These are phyloP conservation scores for Diglossa brunneiventris DNA, from an alignment of 2,113 vertebrate species.

Conservation along the genomic window DNA sequence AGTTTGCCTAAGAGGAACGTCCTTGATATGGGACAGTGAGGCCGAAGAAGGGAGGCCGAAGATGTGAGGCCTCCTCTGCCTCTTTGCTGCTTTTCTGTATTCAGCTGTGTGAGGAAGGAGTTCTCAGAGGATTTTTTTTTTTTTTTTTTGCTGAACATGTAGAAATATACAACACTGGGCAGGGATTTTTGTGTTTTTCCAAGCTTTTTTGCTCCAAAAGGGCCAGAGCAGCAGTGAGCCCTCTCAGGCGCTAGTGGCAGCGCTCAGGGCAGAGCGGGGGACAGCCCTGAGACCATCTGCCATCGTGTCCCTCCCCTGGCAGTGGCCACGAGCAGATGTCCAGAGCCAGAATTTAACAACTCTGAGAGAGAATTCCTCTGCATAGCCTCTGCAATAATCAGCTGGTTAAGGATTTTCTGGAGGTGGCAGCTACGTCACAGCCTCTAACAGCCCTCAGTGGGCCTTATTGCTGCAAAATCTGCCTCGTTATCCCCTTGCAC, in stretches of 20 bases:
- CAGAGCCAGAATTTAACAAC: not conserved
- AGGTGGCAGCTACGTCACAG: not conserved
- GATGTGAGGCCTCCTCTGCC: not conserved
- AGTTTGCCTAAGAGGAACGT: not conserved
- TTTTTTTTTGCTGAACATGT: not conserved
- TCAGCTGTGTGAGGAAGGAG: not conserved
- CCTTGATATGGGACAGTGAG: too few relatives aligned
- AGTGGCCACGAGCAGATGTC: not conserved
- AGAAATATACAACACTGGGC: not conserved
- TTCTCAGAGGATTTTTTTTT: not conserved
- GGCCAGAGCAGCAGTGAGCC: not conserved
- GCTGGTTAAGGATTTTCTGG: not conserved
- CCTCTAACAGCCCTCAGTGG: not conserved
- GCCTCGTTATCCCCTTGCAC: not conserved
- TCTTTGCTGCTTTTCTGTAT: not conserved
- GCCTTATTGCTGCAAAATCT: not conserved
- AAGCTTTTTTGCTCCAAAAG: not conserved
- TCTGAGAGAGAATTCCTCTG: not conserved
- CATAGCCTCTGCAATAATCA: not conserved
- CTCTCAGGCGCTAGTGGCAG: accelerated
- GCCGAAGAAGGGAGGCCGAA: not conserved
- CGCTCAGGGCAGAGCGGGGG: not conserved
- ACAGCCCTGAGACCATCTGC: not conserved
- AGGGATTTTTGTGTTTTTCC: not conserved
- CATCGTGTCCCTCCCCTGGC: not conserved